phyloP scores from a whole-genome alignment of 2,888 invertebrate species.

The Lymantria dispar region DNA sequence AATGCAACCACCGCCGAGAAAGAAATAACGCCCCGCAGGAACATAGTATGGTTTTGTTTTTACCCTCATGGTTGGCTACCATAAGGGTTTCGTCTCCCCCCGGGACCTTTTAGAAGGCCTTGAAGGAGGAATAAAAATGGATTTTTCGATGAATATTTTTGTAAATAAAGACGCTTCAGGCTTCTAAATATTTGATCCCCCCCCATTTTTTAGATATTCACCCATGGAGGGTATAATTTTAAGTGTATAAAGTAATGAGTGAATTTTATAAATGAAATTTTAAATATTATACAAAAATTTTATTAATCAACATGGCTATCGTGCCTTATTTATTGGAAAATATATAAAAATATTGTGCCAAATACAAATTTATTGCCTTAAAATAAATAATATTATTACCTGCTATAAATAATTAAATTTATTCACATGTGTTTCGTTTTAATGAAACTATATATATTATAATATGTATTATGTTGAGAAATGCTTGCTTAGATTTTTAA shows the following conservation, averaged over 20 bases:
- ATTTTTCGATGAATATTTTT: conserved; percentile 58
- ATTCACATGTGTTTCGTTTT: conserved; percentile 19
- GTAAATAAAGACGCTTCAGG: conserved; percentile 36
- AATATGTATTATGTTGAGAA: conserved; percentile 29
- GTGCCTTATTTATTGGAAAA: conserved; percentile 64
- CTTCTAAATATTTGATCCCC: conserved; percentile 17
- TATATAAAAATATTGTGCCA: conserved; percentile 48
- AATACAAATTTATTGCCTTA: conserved; percentile 44
- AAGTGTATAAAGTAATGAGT: conserved; percentile 25
- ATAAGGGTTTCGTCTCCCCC: conserved; percentile 46
- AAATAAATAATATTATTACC: conserved; percentile 26
- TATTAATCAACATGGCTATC: conserved; percentile 44
- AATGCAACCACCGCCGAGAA: conserved; percentile 61
- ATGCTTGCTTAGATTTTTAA: conserved; percentile 45
- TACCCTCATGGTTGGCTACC: conserved; percentile 57
- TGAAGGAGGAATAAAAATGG: conserved; percentile 29
- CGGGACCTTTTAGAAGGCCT: conserved; percentile 33
- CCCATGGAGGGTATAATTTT: conserved; percentile 14
- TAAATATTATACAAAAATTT: conserved; percentile 20
- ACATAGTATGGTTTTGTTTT: conserved; percentile 45
- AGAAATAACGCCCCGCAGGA: conserved; percentile 45
- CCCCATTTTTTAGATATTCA: conserved; percentile 15
- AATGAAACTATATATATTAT: conserved; percentile 8
- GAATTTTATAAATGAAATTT: conserved; percentile 27
- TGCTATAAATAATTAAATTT: conserved; percentile 30